These are phyloP conservation scores for Creontiades dilutus DNA, from an alignment of 2,888 invertebrate genomes.

Conservation along the genomic window DNA sequence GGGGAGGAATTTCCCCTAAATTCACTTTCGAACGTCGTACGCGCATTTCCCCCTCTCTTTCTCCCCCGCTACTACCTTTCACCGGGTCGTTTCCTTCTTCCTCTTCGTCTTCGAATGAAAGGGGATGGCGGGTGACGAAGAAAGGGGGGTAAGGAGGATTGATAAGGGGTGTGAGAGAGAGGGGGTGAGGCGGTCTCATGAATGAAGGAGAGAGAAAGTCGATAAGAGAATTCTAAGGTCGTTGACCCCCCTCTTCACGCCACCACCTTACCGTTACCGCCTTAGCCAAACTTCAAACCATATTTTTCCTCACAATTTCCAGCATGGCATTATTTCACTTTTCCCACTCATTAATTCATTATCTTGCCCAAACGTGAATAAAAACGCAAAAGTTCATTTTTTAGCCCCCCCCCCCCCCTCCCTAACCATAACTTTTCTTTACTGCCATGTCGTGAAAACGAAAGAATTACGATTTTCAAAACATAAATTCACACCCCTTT, in stretches of 20 bases:
- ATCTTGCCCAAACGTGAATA: too few relatives aligned
- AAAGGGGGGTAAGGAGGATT: neutral
- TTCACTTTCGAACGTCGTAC: conserved; percentile 56
- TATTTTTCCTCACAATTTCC: too few relatives aligned
- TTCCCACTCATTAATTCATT: too few relatives aligned
- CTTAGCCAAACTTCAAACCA: neutral
- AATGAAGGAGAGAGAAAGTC: conserved; percentile 68
- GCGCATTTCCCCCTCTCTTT: conserved; percentile 21
- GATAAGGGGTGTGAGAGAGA: neutral
- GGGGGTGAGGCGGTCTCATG: conserved; percentile 40
- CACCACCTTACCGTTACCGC: neutral
- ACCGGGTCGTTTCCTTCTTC: neutral
- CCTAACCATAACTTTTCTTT: too few relatives aligned
- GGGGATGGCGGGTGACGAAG: neutral
- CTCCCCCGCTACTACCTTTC: neutral
- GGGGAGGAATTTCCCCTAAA: conserved; percentile 29
- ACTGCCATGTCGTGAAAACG: too few relatives aligned
- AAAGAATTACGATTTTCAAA: too few relatives aligned
- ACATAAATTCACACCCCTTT: too few relatives aligned
- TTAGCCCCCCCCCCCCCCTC: too few relatives aligned
- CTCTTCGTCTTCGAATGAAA: neutral
- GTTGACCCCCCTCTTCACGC: conserved; percentile 45
- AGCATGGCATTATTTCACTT: too few relatives aligned
- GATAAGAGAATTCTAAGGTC: conserved; percentile 66
- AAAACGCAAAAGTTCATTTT: too few relatives aligned